Conservation (phyloP, 2,888 invertebrate genomes). For the Lumbricus terrestris region DNA sequence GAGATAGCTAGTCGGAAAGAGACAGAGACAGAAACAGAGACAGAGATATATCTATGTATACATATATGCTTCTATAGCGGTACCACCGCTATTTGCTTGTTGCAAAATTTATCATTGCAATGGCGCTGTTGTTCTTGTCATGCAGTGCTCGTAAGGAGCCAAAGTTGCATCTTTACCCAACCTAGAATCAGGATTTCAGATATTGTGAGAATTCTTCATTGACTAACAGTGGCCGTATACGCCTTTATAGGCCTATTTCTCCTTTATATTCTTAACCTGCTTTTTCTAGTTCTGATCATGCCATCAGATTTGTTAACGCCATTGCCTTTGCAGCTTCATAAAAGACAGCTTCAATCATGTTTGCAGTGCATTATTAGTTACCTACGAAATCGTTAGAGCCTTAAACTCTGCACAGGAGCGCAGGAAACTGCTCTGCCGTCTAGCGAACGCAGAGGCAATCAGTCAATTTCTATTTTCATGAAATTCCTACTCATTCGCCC, state of each 20-base stretch:
- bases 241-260: too few species aligned
- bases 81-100: too few species aligned
- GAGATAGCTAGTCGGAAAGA: too few species aligned
- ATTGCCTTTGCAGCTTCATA: background rate
- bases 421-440: background rate
- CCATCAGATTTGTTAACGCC: background rate
- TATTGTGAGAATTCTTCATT: background rate
- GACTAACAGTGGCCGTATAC: too few species aligned
- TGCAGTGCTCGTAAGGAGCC: too few species aligned
- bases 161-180: background rate
- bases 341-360: background rate
- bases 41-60: too few species aligned
- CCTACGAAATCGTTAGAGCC: background rate
- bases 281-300: background rate
- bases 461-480: background rate
- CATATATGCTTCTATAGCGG: too few species aligned
- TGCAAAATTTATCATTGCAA: too few species aligned
- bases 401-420: background rate
- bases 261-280: background rate
- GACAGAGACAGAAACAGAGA: too few species aligned
- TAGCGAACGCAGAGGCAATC: background rate
- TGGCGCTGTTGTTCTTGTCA: too few species aligned
- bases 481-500: too few species aligned
- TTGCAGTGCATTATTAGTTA: background rate
- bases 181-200: background rate